A percentile compares a stretch with the other conserved stretches of the same genome.
Conservation (phyloP, 2,797 vertebrate genomes). For the Nasua narica region DNA sequence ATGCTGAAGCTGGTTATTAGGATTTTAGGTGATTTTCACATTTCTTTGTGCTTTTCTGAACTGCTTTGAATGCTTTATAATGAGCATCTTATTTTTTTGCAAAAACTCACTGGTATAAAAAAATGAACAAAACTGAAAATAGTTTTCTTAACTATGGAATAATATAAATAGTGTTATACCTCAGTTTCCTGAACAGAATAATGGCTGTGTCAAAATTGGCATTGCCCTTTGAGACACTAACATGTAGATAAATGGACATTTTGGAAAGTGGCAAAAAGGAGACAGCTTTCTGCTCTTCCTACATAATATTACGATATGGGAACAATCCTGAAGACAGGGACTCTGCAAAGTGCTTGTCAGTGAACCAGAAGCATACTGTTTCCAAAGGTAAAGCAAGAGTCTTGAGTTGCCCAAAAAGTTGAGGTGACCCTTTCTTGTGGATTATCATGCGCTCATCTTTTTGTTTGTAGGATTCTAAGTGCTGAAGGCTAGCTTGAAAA, state of each 20-base stretch:
- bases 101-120: background rate
- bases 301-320: background rate
- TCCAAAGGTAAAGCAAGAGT: constrained; percentile 2
- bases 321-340: background rate
- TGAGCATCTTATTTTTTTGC: background rate
- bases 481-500: background rate
- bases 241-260: background rate
- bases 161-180: background rate
- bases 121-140: background rate
- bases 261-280: background rate
- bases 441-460: background rate
- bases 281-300: background rate
- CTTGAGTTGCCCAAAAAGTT: background rate
- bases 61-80: background rate
- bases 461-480: background rate
- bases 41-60: background rate
- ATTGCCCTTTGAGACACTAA: background rate
- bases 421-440: background rate
- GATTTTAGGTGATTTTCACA: background rate
- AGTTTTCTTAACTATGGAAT: background rate
- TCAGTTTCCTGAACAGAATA: background rate
- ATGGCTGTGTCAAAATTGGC: background rate
- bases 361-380: background rate
- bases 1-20: background rate
- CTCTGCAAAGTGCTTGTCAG: background rate